A percentile compares a stretch with the other conserved stretches of the same genome.
These are phyloP conservation scores for Pachypsylla venusta DNA, from an alignment of 1,140 invertebrate species.

Conservation along the genomic window DNA sequence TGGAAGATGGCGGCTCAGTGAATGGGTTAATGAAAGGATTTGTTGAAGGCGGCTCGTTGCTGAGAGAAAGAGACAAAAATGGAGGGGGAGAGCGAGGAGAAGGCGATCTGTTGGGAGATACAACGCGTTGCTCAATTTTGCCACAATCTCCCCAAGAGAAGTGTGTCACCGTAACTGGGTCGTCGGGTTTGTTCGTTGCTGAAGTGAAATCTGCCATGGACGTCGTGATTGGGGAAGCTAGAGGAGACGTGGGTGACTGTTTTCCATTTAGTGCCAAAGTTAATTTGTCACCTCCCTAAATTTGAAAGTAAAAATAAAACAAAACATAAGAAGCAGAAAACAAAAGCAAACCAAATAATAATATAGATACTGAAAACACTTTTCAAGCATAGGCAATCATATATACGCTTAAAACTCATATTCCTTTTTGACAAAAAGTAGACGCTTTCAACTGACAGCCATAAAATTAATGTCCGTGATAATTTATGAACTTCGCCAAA, in stretches of 20 bases:
- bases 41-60: constrained; percentile 15
- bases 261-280: constrained; percentile 38
- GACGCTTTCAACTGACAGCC: no score
- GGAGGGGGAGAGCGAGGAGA: constrained; percentile 19
- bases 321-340: constrained; percentile 14
- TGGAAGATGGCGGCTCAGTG: constrained; percentile 10
- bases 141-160: constrained; percentile 36
- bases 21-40: constrained; percentile 21
- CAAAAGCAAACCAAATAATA: neutral
- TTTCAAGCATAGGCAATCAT: no score
- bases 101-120: constrained; percentile 24
- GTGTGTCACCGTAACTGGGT: constrained; percentile 39
- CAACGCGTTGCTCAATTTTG: constrained; percentile 32
- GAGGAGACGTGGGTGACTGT: constrained; percentile 21
- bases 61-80: constrained; percentile 20
- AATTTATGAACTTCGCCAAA: no score
- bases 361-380: no score
- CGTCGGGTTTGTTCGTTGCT: constrained; percentile 25
- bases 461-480: no score
- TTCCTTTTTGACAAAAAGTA: no score
- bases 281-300: constrained; percentile 56
- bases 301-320: constrained; percentile 16
- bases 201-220: constrained; percentile 14
- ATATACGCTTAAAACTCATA: no score
- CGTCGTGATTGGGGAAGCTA: constrained; percentile 20